phyloP scores from a whole-genome alignment of 1,140 invertebrate species.

The Hyphantria cunea region DNA sequence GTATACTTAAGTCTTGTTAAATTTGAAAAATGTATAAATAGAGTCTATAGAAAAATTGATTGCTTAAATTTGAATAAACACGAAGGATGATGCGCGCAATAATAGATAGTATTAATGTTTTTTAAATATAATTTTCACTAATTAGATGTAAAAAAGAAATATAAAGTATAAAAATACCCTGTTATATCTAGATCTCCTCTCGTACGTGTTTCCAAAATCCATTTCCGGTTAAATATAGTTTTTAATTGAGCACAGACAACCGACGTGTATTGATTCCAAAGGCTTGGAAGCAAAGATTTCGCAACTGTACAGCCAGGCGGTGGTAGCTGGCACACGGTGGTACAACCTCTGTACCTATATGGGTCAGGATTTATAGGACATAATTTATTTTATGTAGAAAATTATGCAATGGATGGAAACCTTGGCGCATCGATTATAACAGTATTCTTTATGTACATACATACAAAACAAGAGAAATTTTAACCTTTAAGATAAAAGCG shows the following conservation, averaged over 20 bases:
- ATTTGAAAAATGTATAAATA: too few species aligned
- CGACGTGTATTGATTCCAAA: constrained; percentile 55
- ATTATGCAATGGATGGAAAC: constrained; percentile 1
- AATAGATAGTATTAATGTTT: too few species aligned
- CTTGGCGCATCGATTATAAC: background rate
- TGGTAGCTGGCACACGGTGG: constrained; percentile 48
- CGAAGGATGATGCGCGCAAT: too few species aligned
- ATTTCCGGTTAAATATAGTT: constrained; percentile 16
- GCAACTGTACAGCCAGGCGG: constrained; percentile 34
- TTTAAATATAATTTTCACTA: too few species aligned
- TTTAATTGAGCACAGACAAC: constrained; percentile 11
- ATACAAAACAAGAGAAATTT: too few species aligned
- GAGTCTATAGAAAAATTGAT: too few species aligned
- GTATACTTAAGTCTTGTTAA: too few species aligned
- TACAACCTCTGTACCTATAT: constrained; percentile 52
- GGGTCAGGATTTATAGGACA: constrained; percentile 51
- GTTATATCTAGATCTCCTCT: constrained; percentile 60
- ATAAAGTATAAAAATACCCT: constrained; percentile 46
- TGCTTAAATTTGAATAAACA: too few species aligned
- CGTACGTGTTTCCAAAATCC: constrained; percentile 25
- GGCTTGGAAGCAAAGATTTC: constrained; percentile 40
- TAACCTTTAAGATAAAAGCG: too few species aligned
- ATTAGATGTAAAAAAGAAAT: background rate
- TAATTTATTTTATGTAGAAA: constrained; percentile 9
- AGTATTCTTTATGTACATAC: too few species aligned